Base-by-base conservation (phyloP, 2,797 vertebrate genomes). In the Zalophus californianus region DNA sequence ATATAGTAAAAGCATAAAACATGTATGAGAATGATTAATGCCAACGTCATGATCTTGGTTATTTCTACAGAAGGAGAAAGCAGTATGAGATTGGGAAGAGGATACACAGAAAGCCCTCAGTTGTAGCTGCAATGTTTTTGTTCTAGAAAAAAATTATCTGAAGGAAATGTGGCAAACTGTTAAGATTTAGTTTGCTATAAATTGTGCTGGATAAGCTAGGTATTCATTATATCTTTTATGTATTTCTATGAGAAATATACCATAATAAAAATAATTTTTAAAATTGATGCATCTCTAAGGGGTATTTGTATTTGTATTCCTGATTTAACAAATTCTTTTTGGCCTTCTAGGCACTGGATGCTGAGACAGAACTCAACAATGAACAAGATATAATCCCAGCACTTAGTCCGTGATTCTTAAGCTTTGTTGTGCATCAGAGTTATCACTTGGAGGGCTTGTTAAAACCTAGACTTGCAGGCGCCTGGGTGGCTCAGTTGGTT, bases 1-100 rank as follows among this genome's bases (percentile, higher is more conserved):
- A 86, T 56, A 27, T 50, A 95, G 13, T 27, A 60, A 92, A 96
- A 92, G 38, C 87, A 97, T 77, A 90, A 91, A 96, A 52, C 35
- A 64, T 35, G 32, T 62, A 68, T 5, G 38, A 68, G 58, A 90
- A 93, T 92, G 93, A 96, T 75, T 83, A 84, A 83, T 35, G 16
- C 29, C 11, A 41, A 38, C 32, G 73, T 91, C 62, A 56, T 21
- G 73, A 68, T 83, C 25, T 23, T 86, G 41, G 80, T 70, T 94
- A 79, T 92, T 94, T 92, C 80, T 84, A 78, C 50, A 91, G 50
- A n/a, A 60, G 18, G 38, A 97, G 27, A 64, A 73, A 78, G 32
- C 27, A 86, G 16, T 73, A 73, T 25, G 12, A 92, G 35, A 29
- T 21, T 35, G 64, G n/a, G 60, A 80, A 86, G 72, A 38, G n/a